Evolutionary conservation across 2,888 invertebrate genomes (phyloP), one percentile per base, ranked within the genome.

Genomic region (Eristalinus aeneus): DNA sequence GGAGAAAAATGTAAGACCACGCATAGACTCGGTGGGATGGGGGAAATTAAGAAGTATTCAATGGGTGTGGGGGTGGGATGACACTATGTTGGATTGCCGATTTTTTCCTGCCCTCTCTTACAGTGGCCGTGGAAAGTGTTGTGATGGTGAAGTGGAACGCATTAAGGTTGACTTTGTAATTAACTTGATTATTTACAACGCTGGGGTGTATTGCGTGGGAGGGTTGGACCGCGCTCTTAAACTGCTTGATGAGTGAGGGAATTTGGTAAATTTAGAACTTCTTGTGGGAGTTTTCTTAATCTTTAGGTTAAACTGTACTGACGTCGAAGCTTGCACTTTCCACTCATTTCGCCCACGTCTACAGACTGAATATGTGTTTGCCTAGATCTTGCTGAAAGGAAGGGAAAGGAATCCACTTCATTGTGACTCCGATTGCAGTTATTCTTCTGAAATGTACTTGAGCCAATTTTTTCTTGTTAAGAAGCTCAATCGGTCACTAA

Each of bases 21-120:
- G 46, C 46, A 16, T 46, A 46, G 46, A 58, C 39, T 39, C n/a
- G 36, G 31, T 34, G 31, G 16, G n/a, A n/a, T n/a, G n/a, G n/a
- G n/a, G n/a, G 11, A 31, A 71, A 34, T 36, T 68, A 8, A 68
- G 56, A 56, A 68, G 68, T 56, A 68, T 34, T 53, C 32, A 12
- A 67, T 16, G 46, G 16, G 16, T 3, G n/a, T 16, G 46, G n/a
- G n/a, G n/a, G 6, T 16, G 46, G 2, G 16, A 20, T 5, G 8
- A 8, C 5, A 20, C 46, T 27, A 27, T 27, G 27, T 46, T 16
- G 46, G n/a, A 8, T 46, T n/a, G 39, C 39, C 1, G 39, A n/a
- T 2, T 46, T 16, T 5, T 16, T 8, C 16, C 16, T 16, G n/a
- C 16, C 16, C 16, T 46, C 16, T 1, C 16, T 46, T 16, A 16